Evolutionary conservation across 2,888 invertebrate genomes (phyloP), one percentile per base, ranked within the genome.

Genomic region (Dioctria rufipes): DNA sequence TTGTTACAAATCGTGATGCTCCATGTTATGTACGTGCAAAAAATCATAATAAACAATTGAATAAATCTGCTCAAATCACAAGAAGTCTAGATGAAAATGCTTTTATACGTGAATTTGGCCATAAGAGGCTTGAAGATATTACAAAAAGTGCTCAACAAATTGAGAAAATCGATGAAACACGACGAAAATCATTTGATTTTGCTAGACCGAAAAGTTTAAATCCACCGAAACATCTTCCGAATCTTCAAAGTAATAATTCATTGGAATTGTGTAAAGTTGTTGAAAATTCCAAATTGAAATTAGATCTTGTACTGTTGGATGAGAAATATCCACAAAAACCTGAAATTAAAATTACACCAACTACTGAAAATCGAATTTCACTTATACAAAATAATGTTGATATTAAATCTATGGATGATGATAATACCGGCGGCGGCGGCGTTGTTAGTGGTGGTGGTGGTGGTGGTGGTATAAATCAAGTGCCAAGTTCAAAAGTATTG

Each of bases 21-120:
- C 81, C 93, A 3, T 93, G 93, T 0, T 92, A 93, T 81, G 87
- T 92, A 69, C 90, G 93, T 0, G 93, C 93, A 0, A 91, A 92
- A 84, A 91, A 91, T 37, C 90, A 89, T 81, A 75, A 58, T 40
- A 75, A 80, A 81, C 86, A 92, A 77, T 89, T 93, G 0, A 93
- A 93, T 85, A 91, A 92, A 83, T 91, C 92, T 0, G 89, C 90
- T 78, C 93, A 92, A 85, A 89, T 89, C 61, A 93, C 94, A 0
- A 89, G 94, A 42, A 94, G 94, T 0, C 87, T 94, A 79, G 94
- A 94, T 86, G 94, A 94, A 85, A 93, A 93, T 83, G 94, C 93
- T 9, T 94, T 95, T 84, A 90, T 92, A 2, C 92, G 93, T 82
- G 94, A 94, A 86, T 94, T 93, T 83, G 92, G 92, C 0, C 58